Percentiles rank a stretch among this genome's conserved stretches.
phyloP scores from a whole-genome alignment of 1,140 invertebrate genomes.

The Elysia chlorotica region DNA sequence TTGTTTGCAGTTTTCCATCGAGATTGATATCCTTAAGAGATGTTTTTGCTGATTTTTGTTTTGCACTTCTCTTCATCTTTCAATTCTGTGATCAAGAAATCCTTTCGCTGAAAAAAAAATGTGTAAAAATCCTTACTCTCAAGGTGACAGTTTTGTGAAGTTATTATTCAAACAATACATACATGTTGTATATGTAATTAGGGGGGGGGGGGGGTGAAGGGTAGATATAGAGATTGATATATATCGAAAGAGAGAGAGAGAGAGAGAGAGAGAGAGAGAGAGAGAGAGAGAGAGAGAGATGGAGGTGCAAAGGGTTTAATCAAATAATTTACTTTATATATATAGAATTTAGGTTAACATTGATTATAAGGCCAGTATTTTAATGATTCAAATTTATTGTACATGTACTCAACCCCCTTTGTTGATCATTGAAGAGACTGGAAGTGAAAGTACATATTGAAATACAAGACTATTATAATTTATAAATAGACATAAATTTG shows the following conservation, averaged over 20 bases:
- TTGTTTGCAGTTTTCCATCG: not conserved
- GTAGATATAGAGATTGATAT: not conserved
- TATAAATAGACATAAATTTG: no score
- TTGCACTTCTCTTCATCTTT: not conserved
- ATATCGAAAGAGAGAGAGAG: constrained; percentile 1
- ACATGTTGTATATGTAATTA: not conserved
- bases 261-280: not conserved
- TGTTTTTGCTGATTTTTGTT: not conserved
- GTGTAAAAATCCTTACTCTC: not conserved
- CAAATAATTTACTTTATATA: no score
- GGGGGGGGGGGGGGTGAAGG: not conserved
- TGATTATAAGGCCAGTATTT: no score
- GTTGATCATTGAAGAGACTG: no score
- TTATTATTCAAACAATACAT: not conserved
- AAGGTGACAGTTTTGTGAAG: not conserved
- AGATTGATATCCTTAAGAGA: not conserved
- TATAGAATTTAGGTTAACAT: no score
- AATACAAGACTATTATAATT: no score
- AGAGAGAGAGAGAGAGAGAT: not conserved
- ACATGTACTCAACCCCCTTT: no score
- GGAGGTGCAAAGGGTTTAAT: no score
- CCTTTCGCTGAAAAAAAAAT: not conserved
- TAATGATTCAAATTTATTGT: no score
- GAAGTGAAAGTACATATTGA: no score
- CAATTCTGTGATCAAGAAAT: not conserved